Percentiles rank a stretch among this genome's conserved stretches.
phyloP scores from a whole-genome alignment of 37 sponge, comb jelly and placozoan genomes.

The Aplysina aerophoba region DNA sequence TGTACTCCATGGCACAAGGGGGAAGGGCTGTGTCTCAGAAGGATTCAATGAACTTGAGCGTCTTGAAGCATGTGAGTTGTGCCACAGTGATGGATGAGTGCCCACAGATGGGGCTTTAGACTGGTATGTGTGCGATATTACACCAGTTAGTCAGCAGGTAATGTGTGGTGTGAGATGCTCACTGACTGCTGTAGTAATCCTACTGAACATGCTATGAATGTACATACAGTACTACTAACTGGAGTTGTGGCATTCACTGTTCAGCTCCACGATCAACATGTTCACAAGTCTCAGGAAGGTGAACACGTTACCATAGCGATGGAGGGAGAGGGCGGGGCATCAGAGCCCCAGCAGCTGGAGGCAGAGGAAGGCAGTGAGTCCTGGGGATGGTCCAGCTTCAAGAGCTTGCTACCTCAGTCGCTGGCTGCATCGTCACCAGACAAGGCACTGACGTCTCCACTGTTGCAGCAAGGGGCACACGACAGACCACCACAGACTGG shows the following conservation, averaged over 20 bases:
- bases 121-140: too few relatives aligned
- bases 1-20: not conserved
- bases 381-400: slow-evolving; percentile 15
- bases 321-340: not conserved
- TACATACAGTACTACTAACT: not conserved
- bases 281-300: not conserved
- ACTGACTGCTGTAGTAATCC: too few relatives aligned
- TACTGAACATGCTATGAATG: too few relatives aligned
- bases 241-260: not conserved
- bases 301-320: not conserved
- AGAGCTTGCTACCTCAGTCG: not conserved
- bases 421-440: not conserved
- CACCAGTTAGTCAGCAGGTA: too few relatives aligned
- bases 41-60: not conserved
- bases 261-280: slow-evolving; percentile 26
- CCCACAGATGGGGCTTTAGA: too few relatives aligned
- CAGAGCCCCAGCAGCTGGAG: not conserved
- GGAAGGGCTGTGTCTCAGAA: not conserved
- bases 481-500: not conserved
- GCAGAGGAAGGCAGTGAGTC: not conserved
- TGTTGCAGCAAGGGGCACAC: not conserved
- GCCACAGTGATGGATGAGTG: too few relatives aligned
- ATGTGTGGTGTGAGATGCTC: too few relatives aligned
- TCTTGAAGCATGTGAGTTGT: slow-evolving; percentile 17
- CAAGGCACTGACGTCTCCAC: not conserved